phyloP scores from a whole-genome alignment of 2,888 invertebrate species.

The Hemaris fuciformis region DNA sequence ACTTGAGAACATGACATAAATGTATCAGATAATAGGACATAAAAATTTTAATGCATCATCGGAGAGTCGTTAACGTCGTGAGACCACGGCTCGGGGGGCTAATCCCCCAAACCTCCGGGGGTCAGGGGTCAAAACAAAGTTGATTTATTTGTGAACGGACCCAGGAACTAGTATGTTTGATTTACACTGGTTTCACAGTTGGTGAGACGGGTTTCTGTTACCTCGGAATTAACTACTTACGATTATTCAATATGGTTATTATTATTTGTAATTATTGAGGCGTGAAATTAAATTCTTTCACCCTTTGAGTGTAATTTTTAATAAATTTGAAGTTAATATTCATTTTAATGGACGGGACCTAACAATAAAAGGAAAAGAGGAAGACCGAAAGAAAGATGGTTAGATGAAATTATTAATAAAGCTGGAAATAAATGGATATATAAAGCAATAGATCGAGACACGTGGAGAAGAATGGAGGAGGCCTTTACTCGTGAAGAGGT shows the following conservation, averaged over 20 bases:
- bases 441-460: too few relatives aligned
- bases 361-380: too few relatives aligned
- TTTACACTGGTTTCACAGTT: conserved; percentile 18
- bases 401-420: too few relatives aligned
- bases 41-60: conserved; percentile 43
- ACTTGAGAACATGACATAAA: conserved; percentile 1
- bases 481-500: too few relatives aligned
- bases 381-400: too few relatives aligned
- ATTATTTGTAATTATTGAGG: conserved; percentile 5
- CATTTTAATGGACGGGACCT: too few relatives aligned
- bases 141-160: conserved; percentile 52
- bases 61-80: conserved; percentile 52
- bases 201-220: conserved; percentile 5
- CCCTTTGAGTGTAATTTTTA: neutral
- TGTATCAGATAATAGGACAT: conserved; percentile 35
- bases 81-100: conserved; percentile 22
- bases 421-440: too few relatives aligned
- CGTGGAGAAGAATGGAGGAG: too few relatives aligned
- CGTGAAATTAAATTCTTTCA: neutral
- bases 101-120: conserved; percentile 47
- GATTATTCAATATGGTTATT: neutral
- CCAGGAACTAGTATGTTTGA: conserved; percentile 16
- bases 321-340: neutral
- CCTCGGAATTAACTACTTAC: neutral
- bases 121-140: conserved; percentile 64